phyloP scores from a whole-genome alignment of 2,888 invertebrate genomes.

The Phasia obesa region DNA sequence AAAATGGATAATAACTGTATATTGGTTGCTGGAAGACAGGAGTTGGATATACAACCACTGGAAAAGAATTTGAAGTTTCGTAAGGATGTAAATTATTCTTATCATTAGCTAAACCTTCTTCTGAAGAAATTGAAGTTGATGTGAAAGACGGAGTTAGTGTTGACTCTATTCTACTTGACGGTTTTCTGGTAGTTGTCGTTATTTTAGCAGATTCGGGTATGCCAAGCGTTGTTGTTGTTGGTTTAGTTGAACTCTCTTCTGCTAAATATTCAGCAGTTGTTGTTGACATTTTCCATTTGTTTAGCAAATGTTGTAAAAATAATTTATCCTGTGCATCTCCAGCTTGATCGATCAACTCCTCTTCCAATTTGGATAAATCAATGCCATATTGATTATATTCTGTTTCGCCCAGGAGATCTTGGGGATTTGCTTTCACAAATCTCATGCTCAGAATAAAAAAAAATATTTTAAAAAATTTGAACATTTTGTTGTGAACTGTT shows the following conservation, averaged over 20 bases:
- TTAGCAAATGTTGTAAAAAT: constrained; percentile 24
- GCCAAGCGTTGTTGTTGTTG: neutral
- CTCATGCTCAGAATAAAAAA: constrained; percentile 21
- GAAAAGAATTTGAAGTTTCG: neutral
- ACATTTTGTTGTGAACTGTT: constrained; percentile 48
- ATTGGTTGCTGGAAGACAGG: constrained; percentile 10
- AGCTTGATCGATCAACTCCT: constrained; percentile 6
- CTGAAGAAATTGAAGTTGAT: neutral
- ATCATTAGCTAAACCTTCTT: neutral
- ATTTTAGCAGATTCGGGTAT: neutral
- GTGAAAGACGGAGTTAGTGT: neutral
- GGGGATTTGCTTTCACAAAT: neutral
- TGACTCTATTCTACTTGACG: no score
- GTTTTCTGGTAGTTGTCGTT: no score
- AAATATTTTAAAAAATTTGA: constrained; percentile 4
- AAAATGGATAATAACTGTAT: constrained; percentile 27
- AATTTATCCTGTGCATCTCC: neutral
- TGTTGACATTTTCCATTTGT: constrained; percentile 18
- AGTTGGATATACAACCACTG: constrained; percentile 1
- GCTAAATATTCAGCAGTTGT: neutral
- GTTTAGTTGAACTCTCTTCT: neutral
- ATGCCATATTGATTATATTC: constrained; percentile 22
- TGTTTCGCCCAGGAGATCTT: neutral
- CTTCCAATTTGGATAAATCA: constrained; percentile 8
- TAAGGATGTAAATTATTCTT: neutral